These are phyloP conservation scores for Leistus spinibarbis DNA, from an alignment of 2,888 invertebrate genomes.

Conservation along the genomic window DNA sequence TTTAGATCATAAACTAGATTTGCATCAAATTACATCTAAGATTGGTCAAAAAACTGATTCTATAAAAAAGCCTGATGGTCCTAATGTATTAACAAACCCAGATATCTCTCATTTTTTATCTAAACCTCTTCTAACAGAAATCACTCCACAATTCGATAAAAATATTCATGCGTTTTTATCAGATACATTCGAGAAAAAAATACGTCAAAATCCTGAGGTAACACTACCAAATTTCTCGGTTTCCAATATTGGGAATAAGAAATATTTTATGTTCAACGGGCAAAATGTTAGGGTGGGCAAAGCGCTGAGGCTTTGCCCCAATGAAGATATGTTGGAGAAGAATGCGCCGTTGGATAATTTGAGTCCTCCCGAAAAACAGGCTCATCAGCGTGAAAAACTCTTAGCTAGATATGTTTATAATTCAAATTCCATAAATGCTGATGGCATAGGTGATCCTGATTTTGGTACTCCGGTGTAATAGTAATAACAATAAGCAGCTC, in stretches of 20 bases:
- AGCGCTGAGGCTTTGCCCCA: conserved; percentile 55
- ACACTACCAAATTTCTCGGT: conserved; percentile 39
- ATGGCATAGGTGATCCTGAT: conserved; percentile 70
- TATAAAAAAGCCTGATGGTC: conserved; percentile 28
- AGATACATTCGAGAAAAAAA: conserved; percentile 54
- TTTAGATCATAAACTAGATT: conserved; percentile 36
- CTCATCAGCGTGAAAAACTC: conserved; percentile 51
- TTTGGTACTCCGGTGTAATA: conserved; percentile 70
- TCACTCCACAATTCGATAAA: conserved; percentile 56
- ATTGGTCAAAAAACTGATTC: conserved; percentile 21
- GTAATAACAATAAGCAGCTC: conserved; percentile 13
- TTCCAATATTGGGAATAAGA: conserved; percentile 49
- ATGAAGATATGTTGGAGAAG: conserved; percentile 49
- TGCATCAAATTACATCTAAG: conserved; percentile 15
- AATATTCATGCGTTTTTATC: conserved; percentile 56
- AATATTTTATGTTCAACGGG: conserved; percentile 54
- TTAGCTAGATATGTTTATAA: conserved; percentile 58
- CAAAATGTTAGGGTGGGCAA: conserved; percentile 55
- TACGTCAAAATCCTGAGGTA: conserved; percentile 33
- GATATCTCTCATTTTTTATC: conserved; percentile 33
- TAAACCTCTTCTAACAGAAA: conserved; percentile 46
- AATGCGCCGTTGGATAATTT: conserved; percentile 46
- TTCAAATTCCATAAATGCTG: conserved; percentile 55
- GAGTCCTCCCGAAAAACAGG: conserved; percentile 49
- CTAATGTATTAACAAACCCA: conserved; percentile 9